A percentile compares a stretch with the other conserved stretches of the same genome.
These are phyloP conservation scores for Garrulus glandarius DNA, from an alignment of 2,797 vertebrate genomes.

Conservation along the genomic window DNA sequence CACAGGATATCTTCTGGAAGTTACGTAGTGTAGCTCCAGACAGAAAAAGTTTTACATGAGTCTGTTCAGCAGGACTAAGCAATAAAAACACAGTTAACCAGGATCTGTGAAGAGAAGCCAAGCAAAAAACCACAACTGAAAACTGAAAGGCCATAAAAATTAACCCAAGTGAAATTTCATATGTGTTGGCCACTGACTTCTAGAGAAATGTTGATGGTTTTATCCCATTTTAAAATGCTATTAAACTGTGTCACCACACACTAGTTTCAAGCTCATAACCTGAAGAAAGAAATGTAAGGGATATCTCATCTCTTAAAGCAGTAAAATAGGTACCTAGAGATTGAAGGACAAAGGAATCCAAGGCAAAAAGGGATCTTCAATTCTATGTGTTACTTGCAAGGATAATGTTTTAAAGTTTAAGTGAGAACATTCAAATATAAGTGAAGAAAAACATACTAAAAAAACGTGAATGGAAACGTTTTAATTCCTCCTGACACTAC, in stretches of 20 bases:
- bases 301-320: not conserved
- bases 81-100: constrained; percentile 39
- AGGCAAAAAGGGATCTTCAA: not conserved
- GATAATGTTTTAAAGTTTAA: not conserved
- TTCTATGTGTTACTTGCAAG: not conserved
- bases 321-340: not conserved
- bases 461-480: not conserved
- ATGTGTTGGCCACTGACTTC: not conserved
- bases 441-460: not conserved
- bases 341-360: not conserved
- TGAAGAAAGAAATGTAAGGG: not conserved
- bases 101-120: constrained; percentile 46
- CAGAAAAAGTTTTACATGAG: not conserved
- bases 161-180: constrained; percentile 41
- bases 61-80: constrained; percentile 2
- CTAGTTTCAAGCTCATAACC: not conserved
- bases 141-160: constrained; percentile 52
- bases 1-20: not conserved
- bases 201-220: not conserved
- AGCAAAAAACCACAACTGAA: constrained; percentile 58
- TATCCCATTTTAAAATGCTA: not conserved
- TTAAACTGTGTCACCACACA: not conserved
- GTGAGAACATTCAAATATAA: not conserved
- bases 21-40: not conserved
- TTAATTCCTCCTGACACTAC: not conserved